Base-by-base conservation (phyloP, 2,797 vertebrate species). In the Lutjanus campechanus region DNA sequence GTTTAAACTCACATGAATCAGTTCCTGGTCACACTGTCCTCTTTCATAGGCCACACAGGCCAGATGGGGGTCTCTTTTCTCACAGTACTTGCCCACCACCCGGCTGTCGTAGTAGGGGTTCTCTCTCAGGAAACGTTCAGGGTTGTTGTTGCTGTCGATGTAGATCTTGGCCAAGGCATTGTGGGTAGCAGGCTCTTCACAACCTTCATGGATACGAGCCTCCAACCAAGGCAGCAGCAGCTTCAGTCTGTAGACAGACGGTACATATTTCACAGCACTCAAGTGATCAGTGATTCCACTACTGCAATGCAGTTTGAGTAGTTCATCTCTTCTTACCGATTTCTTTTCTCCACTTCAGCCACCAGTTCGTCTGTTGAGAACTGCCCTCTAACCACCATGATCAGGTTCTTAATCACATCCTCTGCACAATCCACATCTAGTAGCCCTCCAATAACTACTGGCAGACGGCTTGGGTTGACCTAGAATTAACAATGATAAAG, bases 331-430 rank as follows among this genome's bases (percentile, higher is more conserved):
- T 69, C 90, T 54, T 89, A 98, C 98, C 97, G 89, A 91, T 99
- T 99, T 91, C 97, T 96, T 91, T 99, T 98, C 87, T 98, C 98
- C 77, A 98, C 98, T 93, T 99, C 97, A 29, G 97, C 97, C 71
- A 99, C 97, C 66, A 96, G 90, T 73, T 99, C 98, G 86, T 99
- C 98, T 41, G 98, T 99, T 6, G 98, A 99, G 92, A 99, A 99
- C 89, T 99, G 98, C 25, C 98, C 98, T 73, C 95, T 90, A 91
- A 99, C 98, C 79, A 99, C 98, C 92, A 99, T 94, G 91, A 99
- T 99, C 85, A 99, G 96, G 89, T 97, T 98, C 89, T 98, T 98
- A 82, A 99, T 99, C 71, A 99, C 96, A 75, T 99, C 97, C 90
- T 99, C 98, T 20, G 97, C 97, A 94, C 97, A 98, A 79, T 98